A percentile compares a stretch with the other conserved stretches of the same genome.
phyloP scores from a whole-genome alignment of 2,113 vertebrate genomes.

The Neodontobutis hainanensis region DNA sequence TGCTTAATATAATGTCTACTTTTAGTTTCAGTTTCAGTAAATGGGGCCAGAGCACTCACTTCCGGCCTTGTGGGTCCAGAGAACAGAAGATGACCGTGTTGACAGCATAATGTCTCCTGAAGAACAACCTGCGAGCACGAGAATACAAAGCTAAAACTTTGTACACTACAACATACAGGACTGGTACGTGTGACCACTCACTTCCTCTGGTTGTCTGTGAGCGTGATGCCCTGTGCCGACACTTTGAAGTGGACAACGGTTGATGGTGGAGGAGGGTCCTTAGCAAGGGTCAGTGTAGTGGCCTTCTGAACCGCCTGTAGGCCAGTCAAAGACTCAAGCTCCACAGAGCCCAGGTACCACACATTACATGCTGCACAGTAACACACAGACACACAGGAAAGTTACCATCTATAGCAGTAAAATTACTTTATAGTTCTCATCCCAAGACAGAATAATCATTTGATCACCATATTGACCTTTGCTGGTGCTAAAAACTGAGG shows the following conservation, averaged over 20 bases:
- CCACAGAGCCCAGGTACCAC: slow-evolving; percentile 93
- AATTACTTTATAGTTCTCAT: background rate
- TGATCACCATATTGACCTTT: too few species aligned
- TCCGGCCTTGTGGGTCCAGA: slow-evolving; percentile 90
- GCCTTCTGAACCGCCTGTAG: slow-evolving; percentile 93
- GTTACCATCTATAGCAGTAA: background rate
- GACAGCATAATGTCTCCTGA: slow-evolving; percentile 91
- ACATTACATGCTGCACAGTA: slow-evolving; percentile 87
- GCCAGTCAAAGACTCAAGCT: slow-evolving; percentile 94
- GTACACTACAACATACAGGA: background rate
- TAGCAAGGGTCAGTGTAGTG: slow-evolving; percentile 79
- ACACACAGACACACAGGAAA: background rate
- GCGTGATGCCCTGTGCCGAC: slow-evolving; percentile 92
- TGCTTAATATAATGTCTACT: background rate
- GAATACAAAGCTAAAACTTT: background rate
- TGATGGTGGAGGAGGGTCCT: slow-evolving; percentile 83
- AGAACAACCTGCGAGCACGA: slow-evolving; percentile 84
- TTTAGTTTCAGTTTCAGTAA: background rate
- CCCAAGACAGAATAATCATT: too few species aligned
- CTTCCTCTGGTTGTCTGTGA: slow-evolving; percentile 98
- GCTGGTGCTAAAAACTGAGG: too few species aligned
- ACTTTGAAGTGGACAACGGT: slow-evolving; percentile 96
- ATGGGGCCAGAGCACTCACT: slow-evolving; percentile 78
- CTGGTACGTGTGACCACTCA: slow-evolving; percentile 69
- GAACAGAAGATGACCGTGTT: slow-evolving; percentile 92